A percentile compares a stretch with the other conserved stretches of the same genome.
These are phyloP conservation scores for Numenius arquata DNA, from an alignment of 2,113 vertebrate genomes.

Conservation along the genomic window DNA sequence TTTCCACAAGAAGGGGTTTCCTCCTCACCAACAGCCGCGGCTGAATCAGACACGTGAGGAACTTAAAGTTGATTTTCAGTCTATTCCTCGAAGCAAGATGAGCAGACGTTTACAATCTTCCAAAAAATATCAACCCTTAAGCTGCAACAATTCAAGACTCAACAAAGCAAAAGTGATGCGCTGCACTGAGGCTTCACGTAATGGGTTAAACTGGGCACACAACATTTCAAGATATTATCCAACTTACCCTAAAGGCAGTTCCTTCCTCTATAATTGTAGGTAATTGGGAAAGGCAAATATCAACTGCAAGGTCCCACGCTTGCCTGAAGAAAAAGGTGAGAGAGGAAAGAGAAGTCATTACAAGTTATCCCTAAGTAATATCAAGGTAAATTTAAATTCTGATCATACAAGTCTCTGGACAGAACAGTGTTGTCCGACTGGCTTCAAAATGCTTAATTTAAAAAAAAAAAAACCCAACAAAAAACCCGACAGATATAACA, in stretches of 20 bases:
- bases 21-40: background rate
- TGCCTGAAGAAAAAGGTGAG: slow-evolving; percentile 78
- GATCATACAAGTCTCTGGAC: background rate
- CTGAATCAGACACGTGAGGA: background rate
- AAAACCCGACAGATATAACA: background rate
- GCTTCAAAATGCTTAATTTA: background rate
- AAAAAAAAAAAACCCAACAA: too few relatives aligned
- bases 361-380: accelerated
- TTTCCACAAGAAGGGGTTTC: background rate
- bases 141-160: background rate
- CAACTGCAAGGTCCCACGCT: slow-evolving; percentile 97
- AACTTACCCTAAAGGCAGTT: slow-evolving; percentile 93
- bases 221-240: accelerated
- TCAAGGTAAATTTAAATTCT: background rate
- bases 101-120: background rate
- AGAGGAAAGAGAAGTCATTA: background rate
- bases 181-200: background rate
- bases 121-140: background rate
- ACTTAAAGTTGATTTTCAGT: background rate
- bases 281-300: slow-evolving; percentile 97
- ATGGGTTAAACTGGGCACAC: accelerated
- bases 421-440: background rate
- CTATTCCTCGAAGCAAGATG: background rate
- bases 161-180: accelerated
- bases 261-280: slow-evolving; percentile 98